Base-by-base conservation (phyloP, 2,113 vertebrate genomes). In the Platycercus adscitus region DNA sequence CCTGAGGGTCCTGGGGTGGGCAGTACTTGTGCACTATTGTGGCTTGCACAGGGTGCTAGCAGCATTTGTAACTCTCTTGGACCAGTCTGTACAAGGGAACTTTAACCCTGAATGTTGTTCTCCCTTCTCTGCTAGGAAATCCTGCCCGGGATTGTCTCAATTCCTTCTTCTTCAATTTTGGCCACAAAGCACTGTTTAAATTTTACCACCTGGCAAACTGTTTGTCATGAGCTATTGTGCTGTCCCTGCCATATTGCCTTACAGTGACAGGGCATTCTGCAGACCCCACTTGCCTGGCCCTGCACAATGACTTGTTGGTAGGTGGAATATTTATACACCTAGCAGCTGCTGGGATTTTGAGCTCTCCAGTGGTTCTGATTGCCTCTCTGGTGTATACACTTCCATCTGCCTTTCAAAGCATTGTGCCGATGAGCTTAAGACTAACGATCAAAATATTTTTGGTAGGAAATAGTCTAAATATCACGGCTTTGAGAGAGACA, bases 381-480 rank as follows among this genome's bases (percentile, higher is more conserved):
- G 33, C 33, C 50, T 78, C 47, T 81, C 65, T 3, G 44, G 56
- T 64, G 17, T 33, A 60, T 23, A 78, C 26, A 64, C 16, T 75
- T 52, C 78, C 24, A 89, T 44, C 26, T 64, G 49, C 39, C 39
- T 81, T 75, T 69, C 52, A 76, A 75, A 91, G 35, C 19, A 17
- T 6, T 31, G 56, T 76, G 50, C 65, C 65, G 47, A 39, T 5
- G 10, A 86, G 41, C 18, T 89, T 60, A 81, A 93, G 70, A 63
- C 16, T 37, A 87, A 65, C 89, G 79, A 81, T 19, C 43, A 72
- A 47, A 86, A 50, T 37, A 58, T 75, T 84, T 93, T 84, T 68
- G 53, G 65, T 71, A 55, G 89, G 60, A 86, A 79, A 33, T 84
- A 84, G n/a, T 60, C 55, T 68, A 83, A 83, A 50, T 65, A 88